Percentiles rank a stretch among this genome's conserved stretches.
These are phyloP conservation scores for Noctua fimbriata DNA, from an alignment of 2,888 invertebrate genomes.

Conservation along the genomic window DNA sequence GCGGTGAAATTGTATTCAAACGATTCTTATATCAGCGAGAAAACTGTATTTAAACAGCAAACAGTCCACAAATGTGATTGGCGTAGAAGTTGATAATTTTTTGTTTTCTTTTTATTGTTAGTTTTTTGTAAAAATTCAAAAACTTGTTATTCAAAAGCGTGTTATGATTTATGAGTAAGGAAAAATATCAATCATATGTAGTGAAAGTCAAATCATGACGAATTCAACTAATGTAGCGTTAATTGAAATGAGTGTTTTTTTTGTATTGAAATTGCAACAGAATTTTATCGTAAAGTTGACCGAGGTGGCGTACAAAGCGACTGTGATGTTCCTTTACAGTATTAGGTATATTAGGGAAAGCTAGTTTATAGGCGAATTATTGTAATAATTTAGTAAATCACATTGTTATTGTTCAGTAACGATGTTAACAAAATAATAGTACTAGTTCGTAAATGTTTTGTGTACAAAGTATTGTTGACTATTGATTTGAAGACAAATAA, in stretches of 20 bases:
- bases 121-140: neutral
- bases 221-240: neutral
- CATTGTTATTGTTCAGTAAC: conserved; percentile 50
- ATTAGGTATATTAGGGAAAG: conserved; percentile 75
- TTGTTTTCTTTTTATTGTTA: neutral
- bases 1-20: conserved; percentile 52
- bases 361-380: conserved; percentile 64
- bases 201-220: neutral
- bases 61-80: conserved; percentile 8
- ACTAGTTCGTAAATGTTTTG: conserved; percentile 70
- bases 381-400: conserved; percentile 29
- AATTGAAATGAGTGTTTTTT: neutral
- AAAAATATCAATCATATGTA: neutral
- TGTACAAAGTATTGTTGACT: conserved; percentile 82
- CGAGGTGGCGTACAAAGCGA: conserved; percentile 74
- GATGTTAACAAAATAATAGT: conserved; percentile 66
- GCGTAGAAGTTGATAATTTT: neutral
- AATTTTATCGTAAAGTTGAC: conserved; percentile 17
- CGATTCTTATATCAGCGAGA: conserved; percentile 28
- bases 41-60: conserved; percentile 32
- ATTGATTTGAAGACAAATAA: conserved; percentile 70
- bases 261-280: neutral
- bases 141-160: too few relatives aligned
- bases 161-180: neutral
- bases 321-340: conserved; percentile 87